phyloP scores from a whole-genome alignment of 1,140 invertebrate genomes.

The Papilio dardanus region DNA sequence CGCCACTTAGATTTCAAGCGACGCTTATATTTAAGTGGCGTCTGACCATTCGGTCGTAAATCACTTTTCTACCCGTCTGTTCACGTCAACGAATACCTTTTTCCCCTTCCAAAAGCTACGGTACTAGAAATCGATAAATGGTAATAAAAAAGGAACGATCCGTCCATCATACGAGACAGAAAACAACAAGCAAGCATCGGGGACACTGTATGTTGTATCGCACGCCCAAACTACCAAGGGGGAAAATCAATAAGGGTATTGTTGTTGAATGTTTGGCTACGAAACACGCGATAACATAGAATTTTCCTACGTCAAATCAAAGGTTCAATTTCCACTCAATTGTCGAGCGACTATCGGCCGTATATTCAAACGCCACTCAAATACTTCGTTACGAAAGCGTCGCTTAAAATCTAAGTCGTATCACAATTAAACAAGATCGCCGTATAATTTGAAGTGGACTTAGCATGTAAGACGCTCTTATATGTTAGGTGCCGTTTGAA shows the following conservation, averaged over 20 bases:
- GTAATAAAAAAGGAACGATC: slow-evolving; percentile 39
- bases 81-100: neutral
- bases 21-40: too few relatives aligned
- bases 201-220: neutral
- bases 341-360: neutral
- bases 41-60: too few relatives aligned
- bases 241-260: slow-evolving; percentile 47
- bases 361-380: too few relatives aligned
- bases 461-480: too few relatives aligned
- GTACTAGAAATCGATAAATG: slow-evolving; percentile 29
- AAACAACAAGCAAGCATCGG: slow-evolving; percentile 14
- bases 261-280: slow-evolving; percentile 37
- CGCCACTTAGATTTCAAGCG: too few relatives aligned
- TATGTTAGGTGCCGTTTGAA: too few relatives aligned
- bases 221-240: slow-evolving; percentile 30
- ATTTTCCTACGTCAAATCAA: neutral
- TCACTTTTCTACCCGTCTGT: too few relatives aligned
- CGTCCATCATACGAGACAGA: slow-evolving; percentile 25
- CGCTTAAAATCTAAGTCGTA: too few relatives aligned
- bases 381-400: too few relatives aligned
- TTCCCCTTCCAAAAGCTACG: neutral
- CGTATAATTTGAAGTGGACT: too few relatives aligned
- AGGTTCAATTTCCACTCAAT: neutral
- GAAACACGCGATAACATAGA: neutral
- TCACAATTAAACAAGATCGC: too few relatives aligned